Base-by-base conservation (phyloP, 2,113 vertebrate genomes). In the Podarcis muralis region DNA sequence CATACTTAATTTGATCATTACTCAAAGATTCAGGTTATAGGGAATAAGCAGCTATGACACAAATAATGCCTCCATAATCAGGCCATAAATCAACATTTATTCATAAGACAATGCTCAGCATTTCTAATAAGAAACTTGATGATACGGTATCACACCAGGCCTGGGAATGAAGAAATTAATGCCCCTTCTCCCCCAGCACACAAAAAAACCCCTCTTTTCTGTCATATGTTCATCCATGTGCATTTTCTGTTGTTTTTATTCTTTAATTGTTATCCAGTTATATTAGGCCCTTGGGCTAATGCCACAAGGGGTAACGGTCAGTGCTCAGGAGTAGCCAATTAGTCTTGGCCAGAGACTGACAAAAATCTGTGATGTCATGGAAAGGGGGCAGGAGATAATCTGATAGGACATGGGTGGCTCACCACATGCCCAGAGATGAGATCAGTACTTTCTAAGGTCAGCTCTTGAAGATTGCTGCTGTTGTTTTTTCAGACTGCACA, bases 41-140 rank as follows among this genome's bases (percentile, higher is more conserved):
- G 77, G 59, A 65, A 75, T n/a, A 74, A 87, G 79, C 79, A 71
- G 48, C 68, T 75, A 25, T 62, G 76, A 80, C 30, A 84, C 88
- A 40, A 88, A 87, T 79, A 89, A 83, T 16, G 18, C 75, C 32
- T 84, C 69, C 53, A 71, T 71, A 79, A 62, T 89, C 81, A 72
- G 65, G 66, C 16, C 18, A 79, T 89, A 84, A 89, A 69, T 84
- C 82, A 84, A 59, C 65, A 84, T 89, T 69, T 89, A 57, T 40
- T 72, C 69, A 53, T 53, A 78, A 84, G 75, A 78, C 27, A 79
- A 59, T 22, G 15, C 32, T 40, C 48, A 57, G 87, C n/a, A 62
- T 16, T 79, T 57, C 76, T 84, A 75, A 66, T 88, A 84, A n/a
- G 9, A 53, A 68, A 7, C 8, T 59, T 75, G 12, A 48, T 82